Evolutionary conservation across 92 coral and sea anemone species (phyloP).

Genomic region (Meandrina meandrites): DNA sequence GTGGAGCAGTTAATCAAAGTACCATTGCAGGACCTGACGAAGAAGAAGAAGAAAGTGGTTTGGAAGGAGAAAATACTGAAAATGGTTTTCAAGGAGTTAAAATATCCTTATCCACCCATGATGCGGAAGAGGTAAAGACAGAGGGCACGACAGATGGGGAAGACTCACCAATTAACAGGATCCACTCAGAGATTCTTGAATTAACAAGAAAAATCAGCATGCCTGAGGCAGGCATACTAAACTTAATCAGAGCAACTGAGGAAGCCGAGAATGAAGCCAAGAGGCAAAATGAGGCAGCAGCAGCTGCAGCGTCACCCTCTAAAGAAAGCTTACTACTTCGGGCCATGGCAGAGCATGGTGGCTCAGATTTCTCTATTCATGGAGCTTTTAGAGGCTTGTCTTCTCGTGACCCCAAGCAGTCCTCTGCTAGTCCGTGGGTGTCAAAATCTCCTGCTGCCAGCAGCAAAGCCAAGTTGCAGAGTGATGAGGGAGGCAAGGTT

Average conservation of each 20-base stretch:
- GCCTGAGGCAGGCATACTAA: conserved; percentile 56
- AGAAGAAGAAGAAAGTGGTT: conserved; percentile 1
- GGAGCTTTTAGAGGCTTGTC: conserved; percentile 39
- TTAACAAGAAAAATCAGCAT: conserved; percentile 50
- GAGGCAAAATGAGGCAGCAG: conserved; percentile 2
- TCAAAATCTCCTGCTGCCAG: conserved; percentile 21
- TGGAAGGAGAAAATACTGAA: conserved; percentile 12
- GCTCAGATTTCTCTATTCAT: conserved; percentile 38
- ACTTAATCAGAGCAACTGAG: conserved; percentile 46
- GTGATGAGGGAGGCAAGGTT: not conserved
- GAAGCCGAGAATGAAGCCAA: conserved; percentile 43
- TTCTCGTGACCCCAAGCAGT: conserved; percentile 19
- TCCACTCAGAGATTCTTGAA: conserved; percentile 68
- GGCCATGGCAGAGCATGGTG: conserved; percentile 30
- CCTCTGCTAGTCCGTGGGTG: conserved; percentile 1
- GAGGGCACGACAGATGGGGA: not conserved
- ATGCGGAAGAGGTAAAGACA: not conserved
- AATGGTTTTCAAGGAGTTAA: conserved; percentile 14
- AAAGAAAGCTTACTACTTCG: conserved; percentile 31
- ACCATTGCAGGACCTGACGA: not conserved
- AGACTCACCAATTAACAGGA: conserved; percentile 48
- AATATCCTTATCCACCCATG: conserved; percentile 1
- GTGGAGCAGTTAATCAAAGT: not conserved
- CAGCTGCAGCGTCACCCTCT: not conserved
- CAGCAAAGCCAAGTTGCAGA: conserved; percentile 3